Conservation (phyloP, 2,888 invertebrate genomes). For the Operophtera brumata region DNA sequence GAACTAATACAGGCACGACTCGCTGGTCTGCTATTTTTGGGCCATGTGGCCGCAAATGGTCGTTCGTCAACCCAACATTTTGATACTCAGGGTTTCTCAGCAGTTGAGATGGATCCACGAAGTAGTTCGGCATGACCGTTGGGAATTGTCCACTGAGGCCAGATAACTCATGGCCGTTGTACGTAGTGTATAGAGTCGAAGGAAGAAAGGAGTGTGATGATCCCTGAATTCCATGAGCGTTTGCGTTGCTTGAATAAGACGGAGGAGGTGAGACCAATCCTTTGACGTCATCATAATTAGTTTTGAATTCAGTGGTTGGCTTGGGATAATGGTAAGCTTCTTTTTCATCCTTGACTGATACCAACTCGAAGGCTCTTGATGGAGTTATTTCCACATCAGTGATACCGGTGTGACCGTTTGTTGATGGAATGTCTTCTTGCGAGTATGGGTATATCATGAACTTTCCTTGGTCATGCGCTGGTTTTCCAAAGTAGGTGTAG, state of each 20-base stretch:
- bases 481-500: conserved; percentile 75
- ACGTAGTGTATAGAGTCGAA: conserved; percentile 71
- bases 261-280: conserved; percentile 49
- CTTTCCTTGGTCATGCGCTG: conserved; percentile 71
- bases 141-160: conserved; percentile 72
- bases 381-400: conserved; percentile 80
- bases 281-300: conserved; percentile 49
- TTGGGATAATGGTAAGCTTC: conserved; percentile 59
- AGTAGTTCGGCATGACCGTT: conserved; percentile 71
- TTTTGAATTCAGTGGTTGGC: conserved; percentile 54
- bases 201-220: conserved; percentile 35
- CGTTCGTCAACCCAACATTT: conserved; percentile 71
- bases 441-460: conserved; percentile 86
- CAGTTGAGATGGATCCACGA: conserved; percentile 69
- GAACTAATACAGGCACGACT: conserved; percentile 80
- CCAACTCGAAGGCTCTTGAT: conserved; percentile 77
- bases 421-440: conserved; percentile 82
- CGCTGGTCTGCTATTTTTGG: conserved; percentile 57
- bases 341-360: conserved; percentile 61
- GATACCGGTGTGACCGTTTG: conserved; percentile 43
- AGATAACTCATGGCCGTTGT: conserved; percentile 70
- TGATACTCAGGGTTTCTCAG: conserved; percentile 73
- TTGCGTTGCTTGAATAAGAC: conserved; percentile 33
- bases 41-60: conserved; percentile 66
- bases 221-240: conserved; percentile 22